These are phyloP conservation scores for Drosophila testacea DNA, from an alignment of 2,888 invertebrate genomes.

Conservation along the genomic window DNA sequence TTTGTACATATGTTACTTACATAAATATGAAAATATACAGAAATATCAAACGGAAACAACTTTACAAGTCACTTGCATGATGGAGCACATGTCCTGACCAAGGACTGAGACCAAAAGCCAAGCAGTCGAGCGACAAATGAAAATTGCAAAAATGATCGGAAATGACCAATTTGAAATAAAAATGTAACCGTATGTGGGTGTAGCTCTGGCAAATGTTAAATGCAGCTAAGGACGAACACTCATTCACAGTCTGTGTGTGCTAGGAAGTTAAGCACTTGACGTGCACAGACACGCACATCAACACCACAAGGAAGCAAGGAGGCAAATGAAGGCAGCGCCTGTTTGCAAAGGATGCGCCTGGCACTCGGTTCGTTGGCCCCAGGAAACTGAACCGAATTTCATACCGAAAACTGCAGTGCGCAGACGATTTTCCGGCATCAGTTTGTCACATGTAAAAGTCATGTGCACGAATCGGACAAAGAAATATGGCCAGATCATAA, in stretches of 20 bases:
- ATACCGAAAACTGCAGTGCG: conserved; percentile 27
- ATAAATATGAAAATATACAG: conserved; percentile 35
- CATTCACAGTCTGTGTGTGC: conserved; percentile 6
- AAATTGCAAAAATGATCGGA: conserved; percentile 76
- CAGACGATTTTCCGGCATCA: conserved; percentile 36
- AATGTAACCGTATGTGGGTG: conserved; percentile 54
- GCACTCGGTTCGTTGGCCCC: conserved; percentile 40
- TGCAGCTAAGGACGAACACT: conserved; percentile 37
- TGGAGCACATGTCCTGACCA: conserved; percentile 62
- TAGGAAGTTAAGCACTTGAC: conserved; percentile 65
- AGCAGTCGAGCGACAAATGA: conserved; percentile 72
- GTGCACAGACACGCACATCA: conserved; percentile 52
- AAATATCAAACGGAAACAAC: conserved; percentile 69
- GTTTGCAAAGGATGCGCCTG: conserved; percentile 38
- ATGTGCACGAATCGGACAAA: conserved; percentile 55
- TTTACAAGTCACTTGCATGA: conserved; percentile 67
- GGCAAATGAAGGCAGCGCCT: conserved; percentile 24
- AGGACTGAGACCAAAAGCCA: conserved; percentile 4
- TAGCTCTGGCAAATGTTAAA: conserved; percentile 39
- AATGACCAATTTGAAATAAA: conserved; percentile 82
- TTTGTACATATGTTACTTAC: not conserved
- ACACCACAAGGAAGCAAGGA: conserved; percentile 19
- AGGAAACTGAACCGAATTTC: conserved; percentile 12
- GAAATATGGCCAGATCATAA: conserved; percentile 66
- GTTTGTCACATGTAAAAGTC: conserved; percentile 65